Conservation (phyloP, 1,140 invertebrate species). For the Zaprionus ghesquierei region DNA sequence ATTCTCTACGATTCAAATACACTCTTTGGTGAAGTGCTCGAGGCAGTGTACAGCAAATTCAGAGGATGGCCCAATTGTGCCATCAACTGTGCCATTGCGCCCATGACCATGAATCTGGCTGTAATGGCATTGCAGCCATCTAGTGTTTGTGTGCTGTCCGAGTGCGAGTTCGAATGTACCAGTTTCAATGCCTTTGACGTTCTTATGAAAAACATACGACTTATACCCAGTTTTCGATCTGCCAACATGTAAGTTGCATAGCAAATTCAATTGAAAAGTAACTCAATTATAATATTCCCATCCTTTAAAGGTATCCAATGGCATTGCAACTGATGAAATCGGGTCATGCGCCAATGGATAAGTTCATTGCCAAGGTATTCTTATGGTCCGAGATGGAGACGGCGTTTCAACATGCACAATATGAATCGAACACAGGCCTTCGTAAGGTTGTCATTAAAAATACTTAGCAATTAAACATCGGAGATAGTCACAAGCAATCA, state of each 20-base stretch:
- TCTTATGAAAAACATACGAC: constrained; percentile 72
- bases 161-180: constrained; percentile 65
- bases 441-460: constrained; percentile 60
- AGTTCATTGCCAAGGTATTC: constrained; percentile 50
- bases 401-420: constrained; percentile 57
- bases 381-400: constrained; percentile 32
- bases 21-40: constrained; percentile 50
- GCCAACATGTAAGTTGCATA: constrained; percentile 59
- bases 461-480: constrained; percentile 32
- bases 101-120: constrained; percentile 69
- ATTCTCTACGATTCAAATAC: constrained; percentile 46
- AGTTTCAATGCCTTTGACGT: constrained; percentile 71
- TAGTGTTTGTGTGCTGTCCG: constrained; percentile 63
- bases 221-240: constrained; percentile 68
- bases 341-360: constrained; percentile 52
- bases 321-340: constrained; percentile 62
- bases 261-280: neutral
- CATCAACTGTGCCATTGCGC: constrained; percentile 64
- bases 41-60: constrained; percentile 50
- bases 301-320: constrained; percentile 70
- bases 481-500: too few relatives aligned
- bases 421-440: constrained; percentile 60
- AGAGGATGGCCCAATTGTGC: constrained; percentile 58
- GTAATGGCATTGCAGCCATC: constrained; percentile 67
- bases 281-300: neutral